These are phyloP conservation scores for Dicentrarchus labrax DNA, from an alignment of 2,113 vertebrate genomes.

Conservation along the genomic window DNA sequence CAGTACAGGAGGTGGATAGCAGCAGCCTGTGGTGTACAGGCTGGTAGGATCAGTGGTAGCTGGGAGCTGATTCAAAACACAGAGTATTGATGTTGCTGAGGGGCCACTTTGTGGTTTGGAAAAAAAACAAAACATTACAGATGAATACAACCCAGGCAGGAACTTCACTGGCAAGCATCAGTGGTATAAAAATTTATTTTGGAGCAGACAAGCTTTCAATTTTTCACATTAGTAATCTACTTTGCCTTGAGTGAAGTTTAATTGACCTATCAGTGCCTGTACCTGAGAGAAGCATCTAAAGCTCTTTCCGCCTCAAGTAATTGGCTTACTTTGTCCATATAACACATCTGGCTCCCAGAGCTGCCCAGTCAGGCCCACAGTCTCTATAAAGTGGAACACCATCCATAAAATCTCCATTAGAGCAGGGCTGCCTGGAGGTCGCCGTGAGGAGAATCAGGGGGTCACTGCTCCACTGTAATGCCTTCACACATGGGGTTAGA, in stretches of 20 bases:
- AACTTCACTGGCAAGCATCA: neutral
- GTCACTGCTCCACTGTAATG: constrained; percentile 75
- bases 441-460: constrained; percentile 71
- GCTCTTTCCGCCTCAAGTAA: constrained; percentile 62
- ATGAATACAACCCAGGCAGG: neutral
- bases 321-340: constrained; percentile 64
- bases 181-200: constrained; percentile 4
- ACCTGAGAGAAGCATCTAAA: constrained; percentile 54
- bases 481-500: constrained; percentile 78
- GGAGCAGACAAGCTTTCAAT: neutral
- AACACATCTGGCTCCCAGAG: constrained; percentile 82
- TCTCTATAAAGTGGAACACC: constrained; percentile 81
- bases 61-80: neutral
- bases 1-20: neutral
- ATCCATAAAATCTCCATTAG: constrained; percentile 85
- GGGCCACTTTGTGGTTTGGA: neutral
- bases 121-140: neutral
- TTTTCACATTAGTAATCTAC: constrained; percentile 3
- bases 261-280: constrained; percentile 54
- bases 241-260: constrained; percentile 23
- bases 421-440: constrained; percentile 76
- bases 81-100: neutral
- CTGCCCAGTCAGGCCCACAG: constrained; percentile 53
- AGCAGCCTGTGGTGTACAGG: neutral
- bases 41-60: neutral